phyloP scores from a whole-genome alignment of 2,797 vertebrate genomes.

The Oreonectes daqikongensis region DNA sequence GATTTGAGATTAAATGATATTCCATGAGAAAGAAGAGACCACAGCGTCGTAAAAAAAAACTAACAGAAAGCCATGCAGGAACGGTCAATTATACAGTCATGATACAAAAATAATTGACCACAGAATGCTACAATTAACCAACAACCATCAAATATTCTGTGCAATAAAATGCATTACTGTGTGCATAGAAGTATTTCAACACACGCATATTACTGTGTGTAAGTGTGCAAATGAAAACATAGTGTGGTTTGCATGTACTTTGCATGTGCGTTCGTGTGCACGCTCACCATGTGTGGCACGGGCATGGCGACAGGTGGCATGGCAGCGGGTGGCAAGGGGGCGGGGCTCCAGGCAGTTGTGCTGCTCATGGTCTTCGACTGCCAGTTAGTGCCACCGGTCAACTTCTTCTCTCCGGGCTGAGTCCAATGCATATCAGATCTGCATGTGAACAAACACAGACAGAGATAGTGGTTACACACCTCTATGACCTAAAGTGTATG shows the following conservation, averaged over 20 bases:
- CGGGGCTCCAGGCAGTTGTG: slow-evolving; percentile 76
- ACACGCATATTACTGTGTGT: not conserved
- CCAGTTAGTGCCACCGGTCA: slow-evolving; percentile 82
- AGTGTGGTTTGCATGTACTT: not conserved
- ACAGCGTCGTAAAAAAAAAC: not conserved
- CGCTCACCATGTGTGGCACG: slow-evolving; percentile 83
- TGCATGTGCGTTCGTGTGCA: slow-evolving; percentile 18
- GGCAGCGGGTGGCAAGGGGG: slow-evolving; percentile 78
- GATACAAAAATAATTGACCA: not conserved
- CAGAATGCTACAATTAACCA: not conserved
- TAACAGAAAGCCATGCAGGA: not conserved
- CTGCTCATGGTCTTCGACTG: slow-evolving; percentile 83
- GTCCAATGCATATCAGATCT: slow-evolving; percentile 86
- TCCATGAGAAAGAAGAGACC: not conserved
- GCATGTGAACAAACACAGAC: slow-evolving; percentile 7
- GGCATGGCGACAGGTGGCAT: slow-evolving; percentile 78
- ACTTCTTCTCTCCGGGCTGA: slow-evolving; percentile 81
- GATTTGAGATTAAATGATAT: not conserved
- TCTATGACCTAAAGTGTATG: not conserved
- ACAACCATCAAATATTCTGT: not conserved
- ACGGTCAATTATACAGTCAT: not conserved
- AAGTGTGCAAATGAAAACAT: not conserved
- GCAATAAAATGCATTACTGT: not conserved
- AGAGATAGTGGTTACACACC: not conserved
- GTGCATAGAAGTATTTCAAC: not conserved